Evolutionary conservation across 2,113 vertebrate species (phyloP).

Genomic region (Lepus timidus): DNA sequence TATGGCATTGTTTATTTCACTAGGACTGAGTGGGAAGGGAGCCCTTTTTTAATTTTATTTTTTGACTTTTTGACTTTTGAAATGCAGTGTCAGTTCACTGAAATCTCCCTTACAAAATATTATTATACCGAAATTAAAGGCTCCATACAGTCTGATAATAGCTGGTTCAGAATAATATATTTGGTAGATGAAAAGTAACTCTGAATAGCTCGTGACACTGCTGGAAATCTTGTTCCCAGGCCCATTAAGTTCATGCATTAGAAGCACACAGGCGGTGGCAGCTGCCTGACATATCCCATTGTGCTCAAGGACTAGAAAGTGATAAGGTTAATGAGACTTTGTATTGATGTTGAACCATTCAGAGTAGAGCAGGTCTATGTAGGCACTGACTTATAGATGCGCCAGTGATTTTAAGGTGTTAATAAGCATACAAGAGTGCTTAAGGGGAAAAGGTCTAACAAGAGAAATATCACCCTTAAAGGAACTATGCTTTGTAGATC

Average conservation of each 20-base stretch:
- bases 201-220: conserved; percentile 58
- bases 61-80: conserved; percentile 45
- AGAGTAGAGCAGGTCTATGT: neutral
- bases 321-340: conserved; percentile 81
- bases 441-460: conserved; percentile 28
- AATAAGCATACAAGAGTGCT: neutral
- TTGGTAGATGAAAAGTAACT: conserved; percentile 58
- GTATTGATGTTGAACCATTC: conserved; percentile 54
- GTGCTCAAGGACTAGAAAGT: conserved; percentile 78
- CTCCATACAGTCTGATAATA: conserved; percentile 66
- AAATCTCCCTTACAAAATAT: conserved; percentile 58
- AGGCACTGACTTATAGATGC: conserved; percentile 19
- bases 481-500: neutral
- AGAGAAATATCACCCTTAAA: conserved; percentile 46
- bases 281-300: conserved; percentile 63
- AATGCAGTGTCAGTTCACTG: conserved; percentile 25
- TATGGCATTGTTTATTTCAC: neutral
- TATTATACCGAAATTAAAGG: conserved; percentile 64
- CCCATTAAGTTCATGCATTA: conserved; percentile 68
- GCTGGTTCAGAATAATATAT: conserved; percentile 59
- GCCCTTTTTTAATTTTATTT: neutral
- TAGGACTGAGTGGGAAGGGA: neutral
- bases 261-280: conserved; percentile 66
- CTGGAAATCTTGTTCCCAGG: conserved; percentile 68
- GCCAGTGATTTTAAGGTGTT: conserved; percentile 54